Evolutionary conservation across 1,140 invertebrate species (phyloP).

Genomic region (Magallana ariakensis): DNA sequence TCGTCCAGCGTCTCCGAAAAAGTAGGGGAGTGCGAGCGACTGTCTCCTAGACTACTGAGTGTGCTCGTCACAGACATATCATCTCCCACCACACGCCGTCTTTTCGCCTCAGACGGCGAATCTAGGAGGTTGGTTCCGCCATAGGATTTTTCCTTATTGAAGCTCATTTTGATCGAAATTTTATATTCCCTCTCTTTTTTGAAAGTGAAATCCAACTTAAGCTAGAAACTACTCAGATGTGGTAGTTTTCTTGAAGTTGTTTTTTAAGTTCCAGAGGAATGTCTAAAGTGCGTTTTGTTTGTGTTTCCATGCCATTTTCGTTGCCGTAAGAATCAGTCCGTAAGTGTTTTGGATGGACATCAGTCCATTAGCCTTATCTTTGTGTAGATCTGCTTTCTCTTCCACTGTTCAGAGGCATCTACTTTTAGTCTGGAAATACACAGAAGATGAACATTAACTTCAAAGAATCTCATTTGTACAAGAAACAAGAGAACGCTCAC

Average conservation of each 20-base stretch:
- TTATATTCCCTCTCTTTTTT: not conserved
- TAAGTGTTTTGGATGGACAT: not conserved
- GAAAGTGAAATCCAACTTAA: not conserved
- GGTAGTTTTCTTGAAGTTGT: not conserved
- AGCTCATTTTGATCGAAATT: conserved; percentile 43
- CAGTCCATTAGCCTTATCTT: not conserved
- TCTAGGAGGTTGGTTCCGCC: conserved; percentile 47
- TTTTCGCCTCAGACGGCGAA: conserved; percentile 63
- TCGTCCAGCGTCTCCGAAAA: conserved; percentile 56
- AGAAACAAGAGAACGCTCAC: not conserved
- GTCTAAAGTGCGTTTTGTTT: not conserved
- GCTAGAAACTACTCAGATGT: not conserved
- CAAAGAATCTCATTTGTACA: not conserved
- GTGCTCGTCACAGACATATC: conserved; percentile 55
- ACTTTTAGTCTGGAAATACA: not conserved
- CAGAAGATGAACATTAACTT: not conserved
- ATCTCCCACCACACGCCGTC: conserved; percentile 58
- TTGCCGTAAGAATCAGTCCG: conserved; percentile 7
- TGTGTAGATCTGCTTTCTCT: not conserved
- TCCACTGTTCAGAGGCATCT: not conserved
- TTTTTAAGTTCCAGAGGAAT: not conserved
- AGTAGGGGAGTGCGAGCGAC: conserved; percentile 65
- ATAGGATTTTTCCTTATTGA: conserved; percentile 37
- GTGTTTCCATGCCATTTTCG: conserved; percentile 18
- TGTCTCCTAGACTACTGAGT: conserved; percentile 59